A percentile compares a stretch with the other conserved stretches of the same genome.
These are phyloP conservation scores for Eidolon helvum DNA, from an alignment of 2,113 vertebrate species.

Conservation along the genomic window DNA sequence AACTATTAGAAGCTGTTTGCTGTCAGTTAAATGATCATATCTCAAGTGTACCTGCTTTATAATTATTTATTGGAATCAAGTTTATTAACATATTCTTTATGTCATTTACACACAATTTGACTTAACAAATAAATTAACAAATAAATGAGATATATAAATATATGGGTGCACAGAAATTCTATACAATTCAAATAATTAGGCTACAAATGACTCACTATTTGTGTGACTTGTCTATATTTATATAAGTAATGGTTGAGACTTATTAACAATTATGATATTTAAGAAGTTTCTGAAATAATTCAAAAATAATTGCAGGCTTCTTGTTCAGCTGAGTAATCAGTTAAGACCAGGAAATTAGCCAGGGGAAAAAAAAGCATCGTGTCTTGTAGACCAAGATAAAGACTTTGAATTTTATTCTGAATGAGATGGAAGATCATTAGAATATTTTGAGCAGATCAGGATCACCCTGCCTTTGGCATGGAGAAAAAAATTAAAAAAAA, in stretches of 20 bases:
- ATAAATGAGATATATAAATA: constrained; percentile 83
- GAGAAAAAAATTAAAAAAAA: not conserved
- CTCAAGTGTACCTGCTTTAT: constrained; percentile 86
- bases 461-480: not conserved
- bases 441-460: not conserved
- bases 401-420: not conserved
- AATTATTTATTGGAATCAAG: constrained; percentile 85
- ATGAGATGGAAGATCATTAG: not conserved
- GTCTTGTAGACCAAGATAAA: not conserved
- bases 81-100: constrained; percentile 86
- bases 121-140: constrained; percentile 83
- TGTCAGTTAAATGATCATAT: constrained; percentile 86
- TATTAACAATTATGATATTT: not conserved
- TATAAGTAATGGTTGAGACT: constrained; percentile 36
- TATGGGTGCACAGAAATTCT: constrained; percentile 67
- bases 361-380: not conserved
- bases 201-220: constrained; percentile 62
- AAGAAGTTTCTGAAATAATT: constrained; percentile 41
- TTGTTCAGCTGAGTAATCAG: not conserved
- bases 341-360: not conserved
- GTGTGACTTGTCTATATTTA: constrained; percentile 38
- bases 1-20: constrained; percentile 84
- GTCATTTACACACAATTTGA: constrained; percentile 85
- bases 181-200: constrained; percentile 72
- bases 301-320: constrained; percentile 13